Evolutionary conservation across 1,140 invertebrate genomes (phyloP).

Genomic region (Ephestia elutella): DNA sequence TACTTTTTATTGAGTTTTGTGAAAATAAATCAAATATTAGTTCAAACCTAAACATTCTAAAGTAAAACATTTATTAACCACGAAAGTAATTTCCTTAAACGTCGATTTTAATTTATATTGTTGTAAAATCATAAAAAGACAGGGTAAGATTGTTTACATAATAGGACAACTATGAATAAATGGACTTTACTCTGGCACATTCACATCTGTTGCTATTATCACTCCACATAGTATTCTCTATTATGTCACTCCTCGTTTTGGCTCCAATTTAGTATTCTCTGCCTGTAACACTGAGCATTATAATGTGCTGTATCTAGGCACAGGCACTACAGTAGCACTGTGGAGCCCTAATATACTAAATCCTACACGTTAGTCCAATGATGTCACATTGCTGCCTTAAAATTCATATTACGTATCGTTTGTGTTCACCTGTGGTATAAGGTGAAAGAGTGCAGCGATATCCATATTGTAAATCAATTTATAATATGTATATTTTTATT

Average conservation of each 20-base stretch:
- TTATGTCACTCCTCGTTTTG: background rate
- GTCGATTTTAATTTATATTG: no score
- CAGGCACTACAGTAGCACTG: background rate
- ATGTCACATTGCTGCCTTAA: background rate
- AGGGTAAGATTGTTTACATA: no score
- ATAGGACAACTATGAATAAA: no score
- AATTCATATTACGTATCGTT: background rate
- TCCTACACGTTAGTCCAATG: background rate
- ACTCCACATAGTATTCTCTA: background rate
- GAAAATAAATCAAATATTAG: no score
- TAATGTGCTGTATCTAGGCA: slow-evolving; percentile 3
- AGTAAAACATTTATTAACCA: no score
- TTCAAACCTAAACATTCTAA: no score
- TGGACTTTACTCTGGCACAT: no score
- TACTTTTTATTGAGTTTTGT: no score
- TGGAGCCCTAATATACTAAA: background rate
- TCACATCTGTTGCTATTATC: no score
- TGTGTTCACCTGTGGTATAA: background rate
- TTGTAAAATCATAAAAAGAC: no score
- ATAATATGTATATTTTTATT: no score
- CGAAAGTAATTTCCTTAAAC: no score
- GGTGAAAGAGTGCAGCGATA: background rate
- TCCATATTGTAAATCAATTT: background rate
- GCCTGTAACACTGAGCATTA: background rate
- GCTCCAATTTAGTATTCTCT: background rate